Conservation (phyloP, 2,113 vertebrate species). For the Pampusana beccarii region DNA sequence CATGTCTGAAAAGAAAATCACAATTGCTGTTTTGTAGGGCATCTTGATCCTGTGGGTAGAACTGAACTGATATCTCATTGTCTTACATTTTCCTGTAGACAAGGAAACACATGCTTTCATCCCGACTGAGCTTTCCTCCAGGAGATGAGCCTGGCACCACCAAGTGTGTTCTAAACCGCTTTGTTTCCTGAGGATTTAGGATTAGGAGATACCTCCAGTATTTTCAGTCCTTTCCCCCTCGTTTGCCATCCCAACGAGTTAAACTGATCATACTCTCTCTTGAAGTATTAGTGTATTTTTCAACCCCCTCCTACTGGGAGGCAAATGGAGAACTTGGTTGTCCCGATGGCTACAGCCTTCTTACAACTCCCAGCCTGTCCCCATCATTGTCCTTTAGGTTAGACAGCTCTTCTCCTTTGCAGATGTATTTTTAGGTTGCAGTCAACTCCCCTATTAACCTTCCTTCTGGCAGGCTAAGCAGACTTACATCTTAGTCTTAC, state of each 20-base stretch:
- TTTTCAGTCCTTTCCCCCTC: not conserved
- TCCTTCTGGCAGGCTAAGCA: not conserved
- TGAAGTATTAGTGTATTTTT: not conserved
- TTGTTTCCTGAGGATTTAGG: not conserved
- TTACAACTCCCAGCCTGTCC: not conserved
- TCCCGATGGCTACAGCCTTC: not conserved
- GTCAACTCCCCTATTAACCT: not conserved
- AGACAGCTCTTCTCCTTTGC: not conserved
- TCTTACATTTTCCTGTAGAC: not conserved
- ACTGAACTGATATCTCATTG: not conserved
- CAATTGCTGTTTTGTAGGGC: not conserved
- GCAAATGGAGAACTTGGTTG: not conserved
- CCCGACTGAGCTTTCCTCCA: not conserved
- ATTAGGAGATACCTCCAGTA: not conserved
- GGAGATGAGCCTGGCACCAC: not conserved
- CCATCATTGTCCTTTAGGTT: not conserved
- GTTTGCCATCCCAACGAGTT: not conserved
- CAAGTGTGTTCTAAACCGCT: not conserved
- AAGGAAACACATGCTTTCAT: not conserved
- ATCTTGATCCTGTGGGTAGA: not conserved
- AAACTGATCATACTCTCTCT: not conserved
- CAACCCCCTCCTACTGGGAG: not conserved
- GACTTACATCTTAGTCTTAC: not conserved
- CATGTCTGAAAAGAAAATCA: not conserved
- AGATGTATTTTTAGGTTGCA: not conserved